Conservation (phyloP, 2,888 invertebrate genomes). For the Diplolepis rosae region DNA sequence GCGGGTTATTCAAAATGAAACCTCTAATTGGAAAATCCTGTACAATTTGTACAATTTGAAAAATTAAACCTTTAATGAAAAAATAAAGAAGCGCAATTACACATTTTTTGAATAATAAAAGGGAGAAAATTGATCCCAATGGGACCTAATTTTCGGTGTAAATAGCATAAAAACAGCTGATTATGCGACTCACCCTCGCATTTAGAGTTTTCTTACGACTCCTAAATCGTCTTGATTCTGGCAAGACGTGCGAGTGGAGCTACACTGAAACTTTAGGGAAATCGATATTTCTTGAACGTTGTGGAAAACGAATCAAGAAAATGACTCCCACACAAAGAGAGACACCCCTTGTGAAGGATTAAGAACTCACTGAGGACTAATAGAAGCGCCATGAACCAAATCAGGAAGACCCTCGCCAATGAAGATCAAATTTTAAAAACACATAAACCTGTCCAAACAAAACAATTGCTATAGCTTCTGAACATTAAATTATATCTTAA, state of each 20-base stretch:
- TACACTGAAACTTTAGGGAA: slow-evolving; percentile 3
- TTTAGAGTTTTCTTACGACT: not conserved
- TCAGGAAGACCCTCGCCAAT: not conserved
- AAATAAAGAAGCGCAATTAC: not conserved
- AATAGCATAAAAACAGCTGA: not conserved
- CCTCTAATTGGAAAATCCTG: too few relatives aligned
- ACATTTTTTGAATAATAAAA: not conserved
- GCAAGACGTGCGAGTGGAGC: slow-evolving; percentile 7
- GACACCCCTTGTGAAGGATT: too few relatives aligned
- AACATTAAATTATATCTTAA: too few relatives aligned
- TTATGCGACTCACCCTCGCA: not conserved
- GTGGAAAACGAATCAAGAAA: not conserved
- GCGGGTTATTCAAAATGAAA: too few relatives aligned
- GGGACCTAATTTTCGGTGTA: not conserved
- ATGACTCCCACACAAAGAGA: not conserved
- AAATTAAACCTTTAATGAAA: not conserved
- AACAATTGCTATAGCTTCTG: too few relatives aligned
- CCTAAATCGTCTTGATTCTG: not conserved
- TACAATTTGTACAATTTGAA: not conserved
- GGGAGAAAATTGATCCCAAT: not conserved
- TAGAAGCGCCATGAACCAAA: not conserved
- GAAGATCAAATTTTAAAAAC: not conserved
- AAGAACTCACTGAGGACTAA: not conserved
- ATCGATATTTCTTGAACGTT: slow-evolving; percentile 23
- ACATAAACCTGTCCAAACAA: not conserved